phyloP scores from a whole-genome alignment of 1,140 invertebrate species.

The Aphelinus atriplicis region DNA sequence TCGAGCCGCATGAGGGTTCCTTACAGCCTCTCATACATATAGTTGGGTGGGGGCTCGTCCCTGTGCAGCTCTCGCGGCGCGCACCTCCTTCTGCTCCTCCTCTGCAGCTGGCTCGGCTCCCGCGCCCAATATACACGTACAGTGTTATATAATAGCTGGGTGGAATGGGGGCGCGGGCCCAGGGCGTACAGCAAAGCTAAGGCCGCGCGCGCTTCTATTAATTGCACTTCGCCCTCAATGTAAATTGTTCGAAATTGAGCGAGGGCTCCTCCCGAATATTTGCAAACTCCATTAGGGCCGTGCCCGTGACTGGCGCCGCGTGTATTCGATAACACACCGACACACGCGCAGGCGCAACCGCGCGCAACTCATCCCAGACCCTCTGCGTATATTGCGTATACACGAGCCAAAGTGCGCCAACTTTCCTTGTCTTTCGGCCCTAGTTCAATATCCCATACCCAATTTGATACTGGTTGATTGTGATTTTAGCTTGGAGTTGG shows the following conservation, averaged over 20 bases:
- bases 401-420: too few species aligned
- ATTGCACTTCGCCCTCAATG: constrained; percentile 68
- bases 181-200: constrained; percentile 41
- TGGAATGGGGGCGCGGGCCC: constrained; percentile 53
- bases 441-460: too few species aligned
- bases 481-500: too few species aligned
- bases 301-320: constrained; percentile 51
- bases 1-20: constrained; percentile 1
- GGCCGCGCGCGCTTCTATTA: constrained; percentile 67
- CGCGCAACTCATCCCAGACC: neutral
- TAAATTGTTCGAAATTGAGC: constrained; percentile 68
- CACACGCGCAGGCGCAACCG: neutral
- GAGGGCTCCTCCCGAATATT: constrained; percentile 66
- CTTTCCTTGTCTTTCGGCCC: too few species aligned
- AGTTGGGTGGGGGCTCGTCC: constrained; percentile 49
- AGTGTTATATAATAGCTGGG: constrained; percentile 61
- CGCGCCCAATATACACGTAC: constrained; percentile 64
- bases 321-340: neutral
- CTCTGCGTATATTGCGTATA: too few species aligned
- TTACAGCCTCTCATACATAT: constrained; percentile 61
- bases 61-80: constrained; percentile 5
- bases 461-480: too few species aligned
- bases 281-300: constrained; percentile 66
- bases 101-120: constrained; percentile 38
- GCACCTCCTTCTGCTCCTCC: constrained; percentile 24